Evolutionary conservation across 2,113 vertebrate species (phyloP).

Genomic region (Otocyon megalotis): DNA sequence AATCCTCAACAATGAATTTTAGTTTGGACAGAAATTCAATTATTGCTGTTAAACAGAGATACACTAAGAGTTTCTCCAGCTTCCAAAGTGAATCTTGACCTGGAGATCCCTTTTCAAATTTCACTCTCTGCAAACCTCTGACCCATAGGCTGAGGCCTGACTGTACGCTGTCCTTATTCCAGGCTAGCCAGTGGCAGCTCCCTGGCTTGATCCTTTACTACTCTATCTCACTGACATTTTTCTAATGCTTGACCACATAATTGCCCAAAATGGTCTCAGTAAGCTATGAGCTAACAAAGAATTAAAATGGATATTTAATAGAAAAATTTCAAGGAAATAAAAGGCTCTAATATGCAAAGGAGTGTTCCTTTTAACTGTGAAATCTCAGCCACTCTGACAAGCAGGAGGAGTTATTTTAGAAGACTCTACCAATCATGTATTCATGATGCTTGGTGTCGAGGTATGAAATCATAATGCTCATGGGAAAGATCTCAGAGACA

Average conservation of each 20-base stretch:
- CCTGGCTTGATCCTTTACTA: not conserved
- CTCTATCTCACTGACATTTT: too few species aligned
- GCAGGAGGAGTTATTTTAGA: not conserved
- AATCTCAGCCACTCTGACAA: not conserved
- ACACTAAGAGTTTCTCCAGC: not conserved
- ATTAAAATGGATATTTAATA: not conserved
- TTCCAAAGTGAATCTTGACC: not conserved
- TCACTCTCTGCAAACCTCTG: not conserved
- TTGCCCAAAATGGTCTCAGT: not conserved
- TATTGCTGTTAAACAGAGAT: not conserved
- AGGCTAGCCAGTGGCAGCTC: not conserved
- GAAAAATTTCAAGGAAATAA: not conserved
- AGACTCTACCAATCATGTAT: not conserved
- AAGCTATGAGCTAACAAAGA: not conserved
- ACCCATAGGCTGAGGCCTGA: not conserved
- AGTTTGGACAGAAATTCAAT: slow-evolving; percentile 38
- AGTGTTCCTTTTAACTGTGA: not conserved
- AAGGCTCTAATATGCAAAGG: not conserved
- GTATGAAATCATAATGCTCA: not conserved
- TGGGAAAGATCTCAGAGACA: not conserved
- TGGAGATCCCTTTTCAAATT: not conserved
- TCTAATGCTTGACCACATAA: not conserved
- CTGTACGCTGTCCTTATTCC: too few species aligned
- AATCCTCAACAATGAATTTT: not conserved
- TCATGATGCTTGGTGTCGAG: not conserved